These are phyloP conservation scores for Oenanthe oenanthe DNA, from an alignment of 2,113 vertebrate genomes.

Conservation along the genomic window DNA sequence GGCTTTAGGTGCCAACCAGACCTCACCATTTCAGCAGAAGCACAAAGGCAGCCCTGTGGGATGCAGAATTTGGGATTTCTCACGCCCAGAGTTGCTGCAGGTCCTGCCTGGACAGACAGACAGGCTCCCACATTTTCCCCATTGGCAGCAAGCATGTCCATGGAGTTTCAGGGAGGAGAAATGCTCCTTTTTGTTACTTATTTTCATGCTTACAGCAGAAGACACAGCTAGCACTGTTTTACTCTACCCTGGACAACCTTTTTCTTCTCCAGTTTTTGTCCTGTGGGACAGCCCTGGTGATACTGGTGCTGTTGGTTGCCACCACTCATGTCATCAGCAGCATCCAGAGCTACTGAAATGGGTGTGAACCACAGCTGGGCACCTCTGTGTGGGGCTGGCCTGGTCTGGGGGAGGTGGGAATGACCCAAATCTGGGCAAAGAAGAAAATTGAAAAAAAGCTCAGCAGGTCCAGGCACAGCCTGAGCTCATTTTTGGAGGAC, in stretches of 20 bases:
- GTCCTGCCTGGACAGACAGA: background rate
- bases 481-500: background rate
- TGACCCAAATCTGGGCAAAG: background rate
- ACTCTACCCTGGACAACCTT: background rate
- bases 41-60: background rate
- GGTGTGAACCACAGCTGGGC: background rate
- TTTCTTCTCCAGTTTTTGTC: background rate
- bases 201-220: background rate
- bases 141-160: background rate
- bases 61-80: background rate
- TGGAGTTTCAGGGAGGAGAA: background rate
- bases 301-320: background rate
- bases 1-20: background rate
- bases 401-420: background rate
- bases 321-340: background rate
- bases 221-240: background rate
- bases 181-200: background rate
- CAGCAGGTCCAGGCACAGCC: background rate
- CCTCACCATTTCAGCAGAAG: background rate
- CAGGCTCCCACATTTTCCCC: background rate
- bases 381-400: background rate
- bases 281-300: background rate
- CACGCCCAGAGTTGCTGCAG: accelerated
- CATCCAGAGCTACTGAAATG: background rate
- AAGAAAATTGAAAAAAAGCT: background rate